Evolutionary conservation across 1,140 invertebrate species (phyloP).

Genomic region (Drosophila jambulina): DNA sequence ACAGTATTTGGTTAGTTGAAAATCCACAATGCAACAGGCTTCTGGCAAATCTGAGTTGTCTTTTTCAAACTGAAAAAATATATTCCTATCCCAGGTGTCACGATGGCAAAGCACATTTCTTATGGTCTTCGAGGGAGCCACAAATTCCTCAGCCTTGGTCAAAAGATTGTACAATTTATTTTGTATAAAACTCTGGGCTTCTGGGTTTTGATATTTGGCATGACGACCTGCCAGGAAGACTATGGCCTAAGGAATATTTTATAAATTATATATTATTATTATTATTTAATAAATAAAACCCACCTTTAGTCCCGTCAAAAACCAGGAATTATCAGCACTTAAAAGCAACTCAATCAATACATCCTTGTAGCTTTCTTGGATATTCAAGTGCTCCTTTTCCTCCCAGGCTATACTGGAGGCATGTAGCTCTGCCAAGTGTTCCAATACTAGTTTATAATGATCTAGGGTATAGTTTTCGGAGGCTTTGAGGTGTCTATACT

Average conservation of each 20-base stretch:
- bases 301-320: constrained; percentile 63
- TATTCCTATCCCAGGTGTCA: constrained; percentile 88
- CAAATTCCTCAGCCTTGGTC: constrained; percentile 55
- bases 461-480: constrained; percentile 62
- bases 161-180: constrained; percentile 71
- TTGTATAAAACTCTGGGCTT: constrained; percentile 64
- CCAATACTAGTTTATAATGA: constrained; percentile 79
- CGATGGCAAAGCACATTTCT: constrained; percentile 87
- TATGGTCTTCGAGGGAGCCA: constrained; percentile 50
- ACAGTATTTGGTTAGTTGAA: constrained; percentile 86
- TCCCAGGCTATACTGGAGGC: constrained; percentile 84
- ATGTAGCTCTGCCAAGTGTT: constrained; percentile 82
- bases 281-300: not conserved
- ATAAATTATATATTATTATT: not conserved
- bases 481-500: constrained; percentile 64
- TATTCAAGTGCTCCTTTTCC: constrained; percentile 51
- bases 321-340: constrained; percentile 61
- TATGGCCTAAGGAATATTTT: constrained; percentile 34
- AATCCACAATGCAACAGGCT: constrained; percentile 87
- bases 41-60: constrained; percentile 46
- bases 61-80: constrained; percentile 86
- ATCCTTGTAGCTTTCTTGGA: constrained; percentile 78
- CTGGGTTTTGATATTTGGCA: constrained; percentile 53
- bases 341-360: constrained; percentile 52
- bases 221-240: constrained; percentile 65